Evolutionary conservation across 2,113 vertebrate genomes (phyloP), one percentile per base, ranked within the genome.

Genomic region (Caranx ignobilis): DNA sequence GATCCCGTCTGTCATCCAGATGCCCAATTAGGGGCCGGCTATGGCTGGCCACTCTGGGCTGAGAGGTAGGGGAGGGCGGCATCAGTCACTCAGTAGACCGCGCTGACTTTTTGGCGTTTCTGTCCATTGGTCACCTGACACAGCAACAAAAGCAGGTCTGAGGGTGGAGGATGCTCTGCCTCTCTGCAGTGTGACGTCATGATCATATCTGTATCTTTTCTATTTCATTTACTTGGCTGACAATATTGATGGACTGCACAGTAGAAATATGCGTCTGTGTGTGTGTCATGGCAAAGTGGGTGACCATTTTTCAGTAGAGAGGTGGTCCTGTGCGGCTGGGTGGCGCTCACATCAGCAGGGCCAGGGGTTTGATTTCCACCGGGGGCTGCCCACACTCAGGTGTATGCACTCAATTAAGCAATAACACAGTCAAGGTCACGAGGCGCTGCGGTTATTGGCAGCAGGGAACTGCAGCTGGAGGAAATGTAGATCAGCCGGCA

Each of bases 1-100:
- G 75, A 71, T 83, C 80, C 83, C 72, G 73, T 81, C 84, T 89
- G 89, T 86, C 89, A 83, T 86, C 88, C 77, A 78, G 91, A 87
- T 48, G 78, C 72, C 75, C 84, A 91, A 87, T 91, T 88, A 91
- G 79, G 16, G 66, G 11, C 64, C 68, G 52, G 86, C 72, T 52
- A 82, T 2, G 73, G 76, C 76, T 76, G 79, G 67, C 68, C 79
- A 41, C 77, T 71, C 84, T 15, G 82, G 67, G 57, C 82, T 0
- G 64, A 65, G 74, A 74, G 82, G 74, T 37, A 43, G 59, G 70
- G 59, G 70, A 85, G 82, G 74, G 76, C 84, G 34, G 79, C 76
- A 90, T 90, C 86, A 82, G 39, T 87, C 88, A 88, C 79, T 77
- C 86, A 55, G 70, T 35, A 41, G 82, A 85, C 84, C 82, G 64